Evolutionary conservation across 2,888 invertebrate genomes (phyloP), one percentile per base, ranked within the genome.

Genomic region (Silvanus unidentatus): DNA sequence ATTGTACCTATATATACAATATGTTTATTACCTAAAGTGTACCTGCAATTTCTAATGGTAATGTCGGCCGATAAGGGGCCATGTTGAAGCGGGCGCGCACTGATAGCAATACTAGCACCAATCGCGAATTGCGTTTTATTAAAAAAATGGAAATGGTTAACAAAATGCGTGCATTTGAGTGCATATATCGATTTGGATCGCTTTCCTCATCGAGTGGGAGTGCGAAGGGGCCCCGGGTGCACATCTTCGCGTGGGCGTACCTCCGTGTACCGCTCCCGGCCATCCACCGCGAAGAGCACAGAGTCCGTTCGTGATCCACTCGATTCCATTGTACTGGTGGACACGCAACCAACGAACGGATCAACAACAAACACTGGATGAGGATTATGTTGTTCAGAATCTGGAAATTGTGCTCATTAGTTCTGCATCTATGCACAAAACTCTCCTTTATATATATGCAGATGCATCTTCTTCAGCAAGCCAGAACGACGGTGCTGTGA

Each of bases 341-440:
- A 22, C 37, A 37, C 37, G 37, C 58, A 59, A 58, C 56, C 59
- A 57, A 55, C 53, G 4, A 12, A 37, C 37, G 9, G 28, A 22
- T 5, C 22, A 22, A 22, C 22, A 22, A 22, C 22, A 22, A 22
- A n/a, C n/a, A n/a, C n/a, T n/a, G 4, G 22, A 5, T 49, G 49
- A 50, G 62, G 64, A 64, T 64, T 60, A 62, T 60, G 60, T 62
- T 64, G 65, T 61, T 63, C 63, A 60, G 60, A 63, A 62, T 62
- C 63, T 63, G 63, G 65, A 63, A 64, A 64, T 60, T 55, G 55
- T 56, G 58, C 64, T 64, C 63, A 62, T 65, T 65, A 65, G 64
- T 65, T 63, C 60, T 59, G 63, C 63, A 62, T 53, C 61, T 60
- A 56, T 63, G 61, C 59, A 53, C 54, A 52, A 16, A 5, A 4